phyloP scores from a whole-genome alignment of 2,113 vertebrate genomes.

The Gymnobelideus leadbeateri region DNA sequence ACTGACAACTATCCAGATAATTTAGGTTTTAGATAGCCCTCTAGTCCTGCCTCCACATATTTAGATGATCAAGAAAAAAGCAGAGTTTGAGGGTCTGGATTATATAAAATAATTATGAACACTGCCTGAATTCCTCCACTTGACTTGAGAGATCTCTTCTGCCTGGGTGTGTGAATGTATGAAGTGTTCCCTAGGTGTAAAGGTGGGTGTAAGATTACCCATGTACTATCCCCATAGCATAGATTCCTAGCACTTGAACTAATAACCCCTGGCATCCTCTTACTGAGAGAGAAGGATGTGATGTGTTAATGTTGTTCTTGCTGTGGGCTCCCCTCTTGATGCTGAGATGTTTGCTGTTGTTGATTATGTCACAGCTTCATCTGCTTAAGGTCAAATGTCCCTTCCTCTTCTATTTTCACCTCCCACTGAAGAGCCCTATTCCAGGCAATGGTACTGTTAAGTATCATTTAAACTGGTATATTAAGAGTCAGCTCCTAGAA shows the following conservation, averaged over 20 bases:
- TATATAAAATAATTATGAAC: not conserved
- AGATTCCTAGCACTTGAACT: not conserved
- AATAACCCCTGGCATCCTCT: not conserved
- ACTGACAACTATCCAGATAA: not conserved
- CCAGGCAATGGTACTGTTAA: constrained; percentile 1
- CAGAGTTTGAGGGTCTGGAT: not conserved
- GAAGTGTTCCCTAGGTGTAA: not conserved
- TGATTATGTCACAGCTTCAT: not conserved
- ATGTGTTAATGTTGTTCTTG: not conserved
- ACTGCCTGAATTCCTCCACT: not conserved
- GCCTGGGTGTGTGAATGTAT: not conserved
- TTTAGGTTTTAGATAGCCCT: not conserved
- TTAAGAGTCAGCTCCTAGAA: not conserved
- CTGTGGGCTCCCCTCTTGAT: not conserved
- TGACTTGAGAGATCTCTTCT: not conserved
- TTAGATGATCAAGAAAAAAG: not conserved
- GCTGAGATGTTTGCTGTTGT: not conserved
- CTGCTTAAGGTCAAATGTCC: not conserved
- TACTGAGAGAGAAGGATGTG: not conserved
- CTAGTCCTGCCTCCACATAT: not conserved
- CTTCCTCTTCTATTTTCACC: not conserved
- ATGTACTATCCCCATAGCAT: rapidly evolving
- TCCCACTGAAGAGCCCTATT: not conserved
- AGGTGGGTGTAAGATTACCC: not conserved
- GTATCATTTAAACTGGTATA: not conserved